These are phyloP conservation scores for Muscina levida DNA, from an alignment of 2,888 invertebrate genomes.

Conservation along the genomic window DNA sequence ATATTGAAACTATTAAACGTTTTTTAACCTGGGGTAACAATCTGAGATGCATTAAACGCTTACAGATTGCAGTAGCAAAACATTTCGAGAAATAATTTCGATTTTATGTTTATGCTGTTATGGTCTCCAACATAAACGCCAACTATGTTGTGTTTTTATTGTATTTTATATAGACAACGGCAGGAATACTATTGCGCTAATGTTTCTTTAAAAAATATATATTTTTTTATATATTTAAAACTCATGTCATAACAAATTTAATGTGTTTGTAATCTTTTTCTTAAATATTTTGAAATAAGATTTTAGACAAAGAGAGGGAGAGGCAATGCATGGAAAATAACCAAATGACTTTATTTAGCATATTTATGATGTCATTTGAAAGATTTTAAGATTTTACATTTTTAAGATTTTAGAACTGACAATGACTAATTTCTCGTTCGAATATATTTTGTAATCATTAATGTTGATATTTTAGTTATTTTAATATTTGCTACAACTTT, in stretches of 20 bases:
- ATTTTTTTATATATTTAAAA: background rate
- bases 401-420: too few relatives aligned
- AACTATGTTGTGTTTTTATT: slow-evolving; percentile 31
- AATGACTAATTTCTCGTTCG: too few relatives aligned
- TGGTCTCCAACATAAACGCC: slow-evolving; percentile 7
- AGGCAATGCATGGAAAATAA: too few relatives aligned
- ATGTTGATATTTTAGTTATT: too few relatives aligned
- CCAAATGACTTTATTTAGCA: slow-evolving; percentile 10
- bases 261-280: slow-evolving; percentile 18
- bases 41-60: slow-evolving; percentile 10
- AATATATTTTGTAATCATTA: too few relatives aligned
- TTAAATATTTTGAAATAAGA: slow-evolving; percentile 21
- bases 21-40: slow-evolving; percentile 69
- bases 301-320: background rate
- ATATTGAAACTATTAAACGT: slow-evolving; percentile 79
- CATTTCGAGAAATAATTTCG: slow-evolving; percentile 12
- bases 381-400: too few relatives aligned
- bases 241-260: background rate
- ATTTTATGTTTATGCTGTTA: slow-evolving; percentile 4
- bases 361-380: slow-evolving; percentile 14
- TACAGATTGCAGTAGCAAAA: slow-evolving; percentile 1
- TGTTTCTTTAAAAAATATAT: slow-evolving; percentile 7
- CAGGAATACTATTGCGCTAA: slow-evolving; percentile 10
- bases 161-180: background rate
- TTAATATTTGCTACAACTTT: too few relatives aligned